Evolutionary conservation across 2,797 vertebrate species (phyloP).

Genomic region (Muscicapa striata): DNA sequence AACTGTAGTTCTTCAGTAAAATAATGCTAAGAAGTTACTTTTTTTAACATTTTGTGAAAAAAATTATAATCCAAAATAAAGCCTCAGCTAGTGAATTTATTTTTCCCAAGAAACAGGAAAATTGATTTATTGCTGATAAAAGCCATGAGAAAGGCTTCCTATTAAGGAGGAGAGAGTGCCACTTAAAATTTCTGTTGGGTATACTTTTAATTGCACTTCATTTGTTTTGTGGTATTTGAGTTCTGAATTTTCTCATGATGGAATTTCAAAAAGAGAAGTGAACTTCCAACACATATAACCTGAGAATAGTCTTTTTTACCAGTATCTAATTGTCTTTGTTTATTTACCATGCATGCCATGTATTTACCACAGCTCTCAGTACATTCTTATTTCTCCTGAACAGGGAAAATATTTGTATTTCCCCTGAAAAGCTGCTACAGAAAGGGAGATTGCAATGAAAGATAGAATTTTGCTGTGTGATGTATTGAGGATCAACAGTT

Average conservation of each 20-base stretch:
- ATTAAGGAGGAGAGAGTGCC: neutral
- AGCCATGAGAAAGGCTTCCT: neutral
- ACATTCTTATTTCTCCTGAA: neutral
- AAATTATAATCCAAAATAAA: neutral
- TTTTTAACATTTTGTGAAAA: neutral
- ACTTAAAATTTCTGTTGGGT: neutral
- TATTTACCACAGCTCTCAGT: neutral
- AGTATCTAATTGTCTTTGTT: fast-evolving
- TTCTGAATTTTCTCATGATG: neutral
- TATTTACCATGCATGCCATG: fast-evolving
- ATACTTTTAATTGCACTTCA: neutral
- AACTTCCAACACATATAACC: fast-evolving
- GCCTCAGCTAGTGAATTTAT: neutral
- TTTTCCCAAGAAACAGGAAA: neutral
- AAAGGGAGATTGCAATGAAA: neutral
- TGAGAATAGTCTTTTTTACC: neutral
- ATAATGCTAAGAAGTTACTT: neutral
- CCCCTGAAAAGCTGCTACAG: neutral
- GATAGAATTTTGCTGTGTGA: neutral
- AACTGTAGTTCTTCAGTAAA: neutral
- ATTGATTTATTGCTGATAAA: neutral
- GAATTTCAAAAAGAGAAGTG: neutral
- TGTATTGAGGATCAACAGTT: neutral
- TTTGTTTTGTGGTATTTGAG: neutral
- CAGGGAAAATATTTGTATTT: neutral